Evolutionary conservation across 1,140 invertebrate species (phyloP).

Genomic region (Sitodiplosis mosellana): DNA sequence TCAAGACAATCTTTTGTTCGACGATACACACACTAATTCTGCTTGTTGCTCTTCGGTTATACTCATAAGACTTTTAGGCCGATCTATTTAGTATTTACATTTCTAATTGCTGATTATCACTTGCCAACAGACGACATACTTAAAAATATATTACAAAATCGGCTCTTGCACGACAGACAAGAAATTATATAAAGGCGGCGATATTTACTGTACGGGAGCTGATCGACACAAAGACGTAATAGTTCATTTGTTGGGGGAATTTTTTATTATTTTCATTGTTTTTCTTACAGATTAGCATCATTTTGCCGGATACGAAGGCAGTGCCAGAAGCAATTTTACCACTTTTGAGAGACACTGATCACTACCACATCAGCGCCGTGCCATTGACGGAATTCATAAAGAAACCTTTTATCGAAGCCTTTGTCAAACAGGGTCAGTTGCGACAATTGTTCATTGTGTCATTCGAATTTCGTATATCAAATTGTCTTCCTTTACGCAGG

Average conservation of each 20-base stretch:
- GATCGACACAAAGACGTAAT: conserved; percentile 2
- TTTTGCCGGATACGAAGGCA: not conserved
- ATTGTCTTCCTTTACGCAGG: conserved; percentile 23
- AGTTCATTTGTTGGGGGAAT: not conserved
- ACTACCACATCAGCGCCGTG: conserved; percentile 31
- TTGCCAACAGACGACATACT: too few relatives aligned
- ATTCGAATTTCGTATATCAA: not conserved
- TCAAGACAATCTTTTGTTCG: too few relatives aligned
- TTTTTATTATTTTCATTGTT: not conserved
- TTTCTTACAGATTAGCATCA: conserved; percentile 1
- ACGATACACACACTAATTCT: too few relatives aligned
- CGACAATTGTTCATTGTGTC: not conserved
- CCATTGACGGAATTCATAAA: conserved; percentile 26
- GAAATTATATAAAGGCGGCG: not conserved
- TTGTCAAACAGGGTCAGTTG: conserved; percentile 20
- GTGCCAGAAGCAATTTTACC: conserved; percentile 2
- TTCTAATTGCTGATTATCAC: too few relatives aligned
- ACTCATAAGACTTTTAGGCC: too few relatives aligned
- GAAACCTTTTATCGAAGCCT: conserved; percentile 31
- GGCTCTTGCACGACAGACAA: not conserved
- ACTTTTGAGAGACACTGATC: conserved; percentile 29
- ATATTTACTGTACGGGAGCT: conserved; percentile 1
- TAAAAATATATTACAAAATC: too few relatives aligned
- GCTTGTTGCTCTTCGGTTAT: too few relatives aligned
- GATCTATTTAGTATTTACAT: too few relatives aligned